Conservation (phyloP, 2,797 vertebrate genomes). For the Sternarchorhynchus goeldii region DNA sequence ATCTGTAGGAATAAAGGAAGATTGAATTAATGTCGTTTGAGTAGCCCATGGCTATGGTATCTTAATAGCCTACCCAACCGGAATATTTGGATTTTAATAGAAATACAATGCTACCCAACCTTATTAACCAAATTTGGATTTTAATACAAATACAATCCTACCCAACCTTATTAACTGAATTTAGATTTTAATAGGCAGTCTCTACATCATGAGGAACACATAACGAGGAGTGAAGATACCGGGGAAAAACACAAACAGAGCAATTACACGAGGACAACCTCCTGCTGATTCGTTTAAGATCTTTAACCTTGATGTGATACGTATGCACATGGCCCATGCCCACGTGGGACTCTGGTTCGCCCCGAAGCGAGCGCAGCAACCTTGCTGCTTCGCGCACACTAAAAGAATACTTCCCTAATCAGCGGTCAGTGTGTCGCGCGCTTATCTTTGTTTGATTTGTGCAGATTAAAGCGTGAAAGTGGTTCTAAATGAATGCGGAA, state of each 20-base stretch:
- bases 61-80: slow-evolving; percentile 43
- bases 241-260: slow-evolving; percentile 60
- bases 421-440: background rate
- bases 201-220: slow-evolving; percentile 59
- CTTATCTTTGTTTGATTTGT: slow-evolving; percentile 55
- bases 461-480: slow-evolving; percentile 67
- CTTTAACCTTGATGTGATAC: slow-evolving; percentile 52
- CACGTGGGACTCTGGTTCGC: too few relatives aligned
- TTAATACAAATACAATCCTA: slow-evolving; percentile 67
- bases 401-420: background rate
- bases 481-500: slow-evolving; percentile 61
- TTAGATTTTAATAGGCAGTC: slow-evolving; percentile 67
- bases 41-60: background rate
- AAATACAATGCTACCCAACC: slow-evolving; percentile 42
- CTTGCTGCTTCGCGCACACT: too few relatives aligned
- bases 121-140: slow-evolving; percentile 63
- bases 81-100: slow-evolving; percentile 67
- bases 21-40: background rate
- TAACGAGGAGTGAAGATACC: slow-evolving; percentile 51
- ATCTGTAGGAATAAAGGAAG: background rate
- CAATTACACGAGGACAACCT: slow-evolving; percentile 65
- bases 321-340: too few relatives aligned
- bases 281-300: slow-evolving; percentile 55
- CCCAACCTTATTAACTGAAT: slow-evolving; percentile 61
- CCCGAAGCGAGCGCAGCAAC: too few relatives aligned